These are phyloP conservation scores for Thaumetopoea pityocampa DNA, from an alignment of 1,140 invertebrate genomes.

Conservation along the genomic window DNA sequence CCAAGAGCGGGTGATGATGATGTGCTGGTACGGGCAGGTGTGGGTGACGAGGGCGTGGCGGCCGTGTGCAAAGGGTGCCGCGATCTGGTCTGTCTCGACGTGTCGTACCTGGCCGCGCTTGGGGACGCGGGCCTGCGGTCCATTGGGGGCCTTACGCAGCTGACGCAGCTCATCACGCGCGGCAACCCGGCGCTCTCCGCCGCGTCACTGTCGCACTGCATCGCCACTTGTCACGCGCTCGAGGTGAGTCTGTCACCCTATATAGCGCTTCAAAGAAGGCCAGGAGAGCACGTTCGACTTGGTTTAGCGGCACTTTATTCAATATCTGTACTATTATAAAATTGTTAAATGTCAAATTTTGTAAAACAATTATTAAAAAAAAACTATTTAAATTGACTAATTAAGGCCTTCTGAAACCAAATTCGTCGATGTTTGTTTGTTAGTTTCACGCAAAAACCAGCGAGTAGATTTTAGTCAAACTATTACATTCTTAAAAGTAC, in stretches of 20 bases:
- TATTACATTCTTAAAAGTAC: no score
- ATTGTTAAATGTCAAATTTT: no score
- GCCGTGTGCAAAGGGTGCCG: slow-evolving; percentile 36
- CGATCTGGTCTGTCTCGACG: slow-evolving; percentile 32
- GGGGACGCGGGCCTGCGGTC: slow-evolving; percentile 31
- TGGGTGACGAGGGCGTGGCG: slow-evolving; percentile 43
- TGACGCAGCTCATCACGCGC: slow-evolving; percentile 28
- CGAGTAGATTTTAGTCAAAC: no score
- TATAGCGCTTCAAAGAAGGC: no score
- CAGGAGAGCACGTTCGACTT: background rate
- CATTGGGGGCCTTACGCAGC: slow-evolving; percentile 22
- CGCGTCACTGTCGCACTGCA: slow-evolving; percentile 22
- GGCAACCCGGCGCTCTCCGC: slow-evolving; percentile 37
- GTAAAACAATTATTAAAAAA: no score
- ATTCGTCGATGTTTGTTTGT: no score
- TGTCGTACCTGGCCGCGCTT: slow-evolving; percentile 47
- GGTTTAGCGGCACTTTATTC: background rate
- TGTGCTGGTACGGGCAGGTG: slow-evolving; percentile 26
- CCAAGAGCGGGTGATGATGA: background rate
- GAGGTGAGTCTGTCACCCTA: no score
- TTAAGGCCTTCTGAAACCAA: no score
- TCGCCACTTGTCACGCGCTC: slow-evolving; percentile 29
- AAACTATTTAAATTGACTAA: no score
- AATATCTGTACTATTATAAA: background rate
- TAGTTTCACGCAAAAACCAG: no score